Base-by-base conservation (phyloP, 1,140 invertebrate species). In the Nilaparvata lugens region DNA sequence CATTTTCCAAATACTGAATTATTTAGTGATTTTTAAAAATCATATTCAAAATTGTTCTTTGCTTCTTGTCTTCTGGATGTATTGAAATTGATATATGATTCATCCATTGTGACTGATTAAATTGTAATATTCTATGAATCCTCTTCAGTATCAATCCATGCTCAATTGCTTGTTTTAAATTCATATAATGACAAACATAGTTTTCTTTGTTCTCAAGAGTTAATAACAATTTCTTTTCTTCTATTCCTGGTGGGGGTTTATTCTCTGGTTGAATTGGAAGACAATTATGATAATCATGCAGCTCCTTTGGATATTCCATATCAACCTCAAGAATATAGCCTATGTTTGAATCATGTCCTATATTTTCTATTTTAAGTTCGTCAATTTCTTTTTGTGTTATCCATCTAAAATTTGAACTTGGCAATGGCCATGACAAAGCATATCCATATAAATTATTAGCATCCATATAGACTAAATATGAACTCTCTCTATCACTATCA, bases 271-370 rank as follows among this genome's bases (percentile, higher is more conserved):
- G 74, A 60, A 78, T 73, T 21, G 78, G 78, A 35, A 78, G 75
- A 63, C 78, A 73, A 60, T 70, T 73, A 68, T 82, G 77, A 1
- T n/a, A 9, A 66, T 81, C 71, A 69, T 81, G 80, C 9, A 81
- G 42, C 16, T 73, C 4, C 53, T 65, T 3, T 5, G 70, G 68
- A 63, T 74, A 73, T 4, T 65, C 40, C 7, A 75, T 25, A 58
- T 70, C 63, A 2, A 71, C 65, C 43, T 83, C 79, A 28, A 83
- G 67, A 55, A 82, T 76, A 62, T 76, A 83, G 5, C 80, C 79
- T 52, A 61, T 64, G 25, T 67, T 21, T 61, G 69, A 65, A 70
- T 76, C 68, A 63, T 75, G 66, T 14, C n/a, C 38, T 40, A n/a
- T 40, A 9, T 40, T 40, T n/a, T n/a, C n/a, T n/a, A n/a, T n/a